Evolutionary conservation across 2,797 vertebrate genomes (phyloP).

Genomic region (Coluber constrictor): DNA sequence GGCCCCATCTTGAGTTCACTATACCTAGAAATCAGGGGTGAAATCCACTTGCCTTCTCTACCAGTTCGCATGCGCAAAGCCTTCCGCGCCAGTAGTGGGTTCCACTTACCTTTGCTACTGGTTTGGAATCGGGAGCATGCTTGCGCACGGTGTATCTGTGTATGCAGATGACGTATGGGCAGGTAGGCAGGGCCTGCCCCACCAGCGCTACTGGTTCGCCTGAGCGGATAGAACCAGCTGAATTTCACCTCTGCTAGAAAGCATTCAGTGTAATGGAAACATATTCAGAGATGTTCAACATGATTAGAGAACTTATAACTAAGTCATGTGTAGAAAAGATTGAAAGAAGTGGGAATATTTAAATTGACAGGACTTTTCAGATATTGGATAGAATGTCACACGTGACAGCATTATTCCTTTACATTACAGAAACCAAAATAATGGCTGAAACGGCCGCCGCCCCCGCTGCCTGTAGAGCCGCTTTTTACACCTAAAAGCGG

Average conservation of each 20-base stretch:
- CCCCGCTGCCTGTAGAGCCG: too few species aligned
- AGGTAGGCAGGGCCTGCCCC: too few species aligned
- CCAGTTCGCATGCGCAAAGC: too few species aligned
- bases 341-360: background rate
- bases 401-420: background rate
- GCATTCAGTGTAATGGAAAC: background rate
- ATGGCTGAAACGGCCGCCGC: too few species aligned
- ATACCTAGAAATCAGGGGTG: background rate
- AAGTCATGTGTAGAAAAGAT: background rate
- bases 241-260: background rate
- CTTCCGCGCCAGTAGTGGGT: too few species aligned
- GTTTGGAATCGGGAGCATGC: rapidly evolving
- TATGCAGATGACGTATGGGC: too few species aligned
- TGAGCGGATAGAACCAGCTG: too few species aligned
- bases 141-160: too few species aligned
- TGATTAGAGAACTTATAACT: background rate
- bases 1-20: background rate
- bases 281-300: background rate
- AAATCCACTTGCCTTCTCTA: too few species aligned
- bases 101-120: too few species aligned
- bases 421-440: background rate
- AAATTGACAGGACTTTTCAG: background rate
- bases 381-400: background rate
- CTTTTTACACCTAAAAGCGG: too few species aligned
- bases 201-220: too few species aligned